Evolutionary conservation across 2,888 invertebrate species (phyloP).

Genomic region (Macaria liturata): DNA sequence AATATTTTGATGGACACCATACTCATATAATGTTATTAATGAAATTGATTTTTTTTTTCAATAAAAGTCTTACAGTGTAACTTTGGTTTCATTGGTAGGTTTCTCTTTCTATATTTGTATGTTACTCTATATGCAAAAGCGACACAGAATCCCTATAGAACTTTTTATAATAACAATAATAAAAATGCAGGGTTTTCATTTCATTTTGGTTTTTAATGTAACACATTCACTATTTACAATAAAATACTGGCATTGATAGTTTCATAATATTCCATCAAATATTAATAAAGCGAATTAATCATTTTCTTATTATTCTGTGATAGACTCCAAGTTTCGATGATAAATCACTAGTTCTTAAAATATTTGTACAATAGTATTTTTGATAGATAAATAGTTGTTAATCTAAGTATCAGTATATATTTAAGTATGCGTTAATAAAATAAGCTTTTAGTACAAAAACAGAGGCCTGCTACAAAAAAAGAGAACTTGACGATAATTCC

Average conservation of each 20-base stretch:
- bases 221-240: slow-evolving; percentile 79
- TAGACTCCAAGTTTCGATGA: slow-evolving; percentile 39
- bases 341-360: slow-evolving; percentile 53
- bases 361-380: slow-evolving; percentile 60
- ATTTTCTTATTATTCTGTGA: slow-evolving; percentile 23
- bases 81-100: slow-evolving; percentile 27
- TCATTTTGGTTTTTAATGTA: slow-evolving; percentile 74
- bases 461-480: slow-evolving; percentile 13
- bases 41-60: slow-evolving; percentile 70
- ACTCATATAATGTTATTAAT: slow-evolving; percentile 68
- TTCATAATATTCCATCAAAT: slow-evolving; percentile 51
- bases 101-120: too few relatives aligned
- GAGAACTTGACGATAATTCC: slow-evolving; percentile 19
- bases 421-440: slow-evolving; percentile 33
- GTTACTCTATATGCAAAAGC: too few relatives aligned
- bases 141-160: too few relatives aligned
- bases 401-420: slow-evolving; percentile 38
- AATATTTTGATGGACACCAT: slow-evolving; percentile 57
- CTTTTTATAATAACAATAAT: slow-evolving; percentile 31
- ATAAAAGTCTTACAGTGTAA: slow-evolving; percentile 66
- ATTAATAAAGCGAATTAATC: slow-evolving; percentile 40
- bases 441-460: slow-evolving; percentile 47
- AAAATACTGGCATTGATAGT: slow-evolving; percentile 80
- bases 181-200: slow-evolving; percentile 52
- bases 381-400: slow-evolving; percentile 41